Evolutionary conservation across 2,113 vertebrate species (phyloP), one percentile per base, ranked within the genome.

Genomic region (Scytalopus superciliaris): DNA sequence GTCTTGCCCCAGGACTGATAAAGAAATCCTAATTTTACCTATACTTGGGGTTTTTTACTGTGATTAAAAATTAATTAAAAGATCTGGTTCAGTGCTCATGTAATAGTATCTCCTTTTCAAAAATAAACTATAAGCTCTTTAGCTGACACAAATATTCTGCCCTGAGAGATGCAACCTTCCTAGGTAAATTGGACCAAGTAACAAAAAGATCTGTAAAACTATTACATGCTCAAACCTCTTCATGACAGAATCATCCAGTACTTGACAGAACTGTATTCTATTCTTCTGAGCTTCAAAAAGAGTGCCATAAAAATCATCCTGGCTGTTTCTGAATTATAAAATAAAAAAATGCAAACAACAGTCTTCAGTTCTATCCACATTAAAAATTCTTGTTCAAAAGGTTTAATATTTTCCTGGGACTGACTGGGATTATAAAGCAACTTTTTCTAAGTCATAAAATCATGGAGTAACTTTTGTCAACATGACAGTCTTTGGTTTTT

Each of bases 41-140:
- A 31, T 12, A 59, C 10, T 68, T 0, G 0, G 0, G 7, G 9
- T 4, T 4, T 89, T 74, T 60, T 37, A 73, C 28, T 19, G 27
- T 76, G 63, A 94, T 77, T 66, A 69, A 76, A 83, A 69, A 49
- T 15, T 28, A 82, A 59, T 68, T 56, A 62, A 72, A 83, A 76
- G 18, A 73, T 44, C n/a, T 68, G 49, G 3, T 67, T 87, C 40
- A 14, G 9, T 52, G 25, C 19, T 90, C 35, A 57, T 27, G 33
- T 45, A 84, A 77, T 7, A 95, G 19, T 33, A 80, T 31, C 35
- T 60, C 24, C 44, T 53, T 90, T 76, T 80, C 49, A 57, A 83
- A 86, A 90, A 64, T 16, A 73, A 76, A 75, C 33, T 40, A 22
- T 19, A 42, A 73, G n/a, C 63, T 74, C 24, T 76, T 73, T 15